Conservation (phyloP, 2,113 vertebrate genomes). For the Pogonocichla stellata region DNA sequence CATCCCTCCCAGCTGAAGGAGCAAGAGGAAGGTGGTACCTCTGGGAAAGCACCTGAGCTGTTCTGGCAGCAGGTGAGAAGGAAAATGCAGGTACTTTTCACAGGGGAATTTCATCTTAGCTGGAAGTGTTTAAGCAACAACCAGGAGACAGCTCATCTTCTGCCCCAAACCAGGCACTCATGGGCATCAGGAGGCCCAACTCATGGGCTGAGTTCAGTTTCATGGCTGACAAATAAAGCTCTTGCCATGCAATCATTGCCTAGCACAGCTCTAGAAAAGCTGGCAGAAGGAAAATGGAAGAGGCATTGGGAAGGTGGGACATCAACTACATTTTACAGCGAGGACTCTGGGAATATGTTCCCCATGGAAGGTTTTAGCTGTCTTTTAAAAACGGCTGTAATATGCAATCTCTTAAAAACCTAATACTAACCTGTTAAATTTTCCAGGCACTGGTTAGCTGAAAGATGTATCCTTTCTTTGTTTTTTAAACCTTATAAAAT, state of each 20-base stretch:
- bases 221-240: not conserved
- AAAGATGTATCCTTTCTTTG: not conserved
- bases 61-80: not conserved
- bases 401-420: conserved; percentile 31
- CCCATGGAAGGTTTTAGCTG: not conserved
- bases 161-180: not conserved
- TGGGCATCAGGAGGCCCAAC: not conserved
- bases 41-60: not conserved
- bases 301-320: not conserved
- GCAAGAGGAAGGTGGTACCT: not conserved
- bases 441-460: conserved; percentile 25
- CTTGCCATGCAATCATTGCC: not conserved
- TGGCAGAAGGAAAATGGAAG: not conserved
- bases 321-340: not conserved
- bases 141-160: not conserved
- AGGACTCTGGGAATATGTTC: not conserved
- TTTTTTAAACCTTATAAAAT: not conserved
- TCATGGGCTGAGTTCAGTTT: not conserved
- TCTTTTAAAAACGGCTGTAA: not conserved
- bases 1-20: not conserved
- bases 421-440: conserved; percentile 42
- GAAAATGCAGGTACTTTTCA: not conserved
- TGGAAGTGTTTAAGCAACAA: not conserved
- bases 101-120: not conserved
- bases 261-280: not conserved